phyloP scores from a whole-genome alignment of 2,797 vertebrate species.

The Alosa sapidissima region DNA sequence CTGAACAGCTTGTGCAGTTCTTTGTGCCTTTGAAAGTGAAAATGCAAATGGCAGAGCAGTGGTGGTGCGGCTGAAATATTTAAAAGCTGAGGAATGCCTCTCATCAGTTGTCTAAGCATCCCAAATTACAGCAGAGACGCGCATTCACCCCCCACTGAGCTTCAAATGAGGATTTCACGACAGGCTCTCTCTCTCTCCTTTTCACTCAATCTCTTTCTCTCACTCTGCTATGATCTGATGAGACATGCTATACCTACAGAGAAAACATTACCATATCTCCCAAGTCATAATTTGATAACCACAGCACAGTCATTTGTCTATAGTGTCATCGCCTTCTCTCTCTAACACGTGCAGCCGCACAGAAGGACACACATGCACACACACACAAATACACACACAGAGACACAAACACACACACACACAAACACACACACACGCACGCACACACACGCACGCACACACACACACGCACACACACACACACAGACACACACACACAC shows the following conservation, averaged over 20 bases:
- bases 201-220: neutral
- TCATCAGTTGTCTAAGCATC: slow-evolving; percentile 2
- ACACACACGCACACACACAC: neutral
- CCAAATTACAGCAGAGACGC: neutral
- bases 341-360: neutral
- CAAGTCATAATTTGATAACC: slow-evolving; percentile 15
- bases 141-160: neutral
- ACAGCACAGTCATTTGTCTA: slow-evolving; percentile 1
- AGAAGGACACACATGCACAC: neutral
- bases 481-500: neutral
- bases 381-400: neutral
- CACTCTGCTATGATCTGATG: neutral
- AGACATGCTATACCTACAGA: slow-evolving; percentile 20
- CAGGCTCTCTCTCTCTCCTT: neutral
- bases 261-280: neutral
- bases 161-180: neutral
- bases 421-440: neutral
- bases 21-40: neutral
- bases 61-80: neutral
- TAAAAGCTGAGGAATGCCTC: neutral
- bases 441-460: neutral
- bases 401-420: neutral
- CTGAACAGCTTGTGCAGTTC: neutral
- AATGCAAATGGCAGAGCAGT: neutral
- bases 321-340: neutral